These are phyloP conservation scores for Camelus bactrianus DNA, from an alignment of 2,113 vertebrate species.

Conservation along the genomic window DNA sequence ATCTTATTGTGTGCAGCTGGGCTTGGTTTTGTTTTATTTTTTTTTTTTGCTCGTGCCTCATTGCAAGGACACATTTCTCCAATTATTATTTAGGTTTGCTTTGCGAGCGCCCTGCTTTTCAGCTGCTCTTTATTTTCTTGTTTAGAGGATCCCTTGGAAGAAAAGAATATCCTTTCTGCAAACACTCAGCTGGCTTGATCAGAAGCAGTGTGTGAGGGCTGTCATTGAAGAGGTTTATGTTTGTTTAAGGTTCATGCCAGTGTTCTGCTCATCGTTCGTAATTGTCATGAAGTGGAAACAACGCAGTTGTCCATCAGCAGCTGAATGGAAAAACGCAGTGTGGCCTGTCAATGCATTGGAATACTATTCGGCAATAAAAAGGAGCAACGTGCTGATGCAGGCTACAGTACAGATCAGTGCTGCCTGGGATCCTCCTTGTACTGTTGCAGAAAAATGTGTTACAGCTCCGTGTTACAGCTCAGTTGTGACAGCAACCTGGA, in stretches of 20 bases:
- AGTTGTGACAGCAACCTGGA: too few relatives aligned
- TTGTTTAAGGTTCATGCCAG: accelerated
- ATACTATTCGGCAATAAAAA: not conserved
- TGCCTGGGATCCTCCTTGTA: too few relatives aligned
- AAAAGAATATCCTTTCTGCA: not conserved
- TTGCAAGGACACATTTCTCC: not conserved
- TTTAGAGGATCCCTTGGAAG: not conserved
- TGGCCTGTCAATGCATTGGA: accelerated
- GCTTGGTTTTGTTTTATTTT: not conserved
- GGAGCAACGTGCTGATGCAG: accelerated
- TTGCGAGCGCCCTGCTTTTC: not conserved
- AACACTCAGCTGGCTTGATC: not conserved
- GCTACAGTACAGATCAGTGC: accelerated
- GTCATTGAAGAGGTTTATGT: accelerated
- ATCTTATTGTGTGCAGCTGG: slow-evolving; percentile 48
- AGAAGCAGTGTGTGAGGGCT: not conserved
- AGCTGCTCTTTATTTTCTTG: not conserved
- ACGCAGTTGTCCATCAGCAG: accelerated
- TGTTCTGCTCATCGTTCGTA: not conserved
- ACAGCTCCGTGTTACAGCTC: too few relatives aligned
- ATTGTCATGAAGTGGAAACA: not conserved
- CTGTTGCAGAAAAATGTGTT: too few relatives aligned
- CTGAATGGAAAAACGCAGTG: accelerated
- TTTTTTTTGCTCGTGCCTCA: not conserved
- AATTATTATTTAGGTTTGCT: not conserved